Base-by-base conservation (phyloP, 2,888 invertebrate species). In the Macrosiphum euphorbiae region DNA sequence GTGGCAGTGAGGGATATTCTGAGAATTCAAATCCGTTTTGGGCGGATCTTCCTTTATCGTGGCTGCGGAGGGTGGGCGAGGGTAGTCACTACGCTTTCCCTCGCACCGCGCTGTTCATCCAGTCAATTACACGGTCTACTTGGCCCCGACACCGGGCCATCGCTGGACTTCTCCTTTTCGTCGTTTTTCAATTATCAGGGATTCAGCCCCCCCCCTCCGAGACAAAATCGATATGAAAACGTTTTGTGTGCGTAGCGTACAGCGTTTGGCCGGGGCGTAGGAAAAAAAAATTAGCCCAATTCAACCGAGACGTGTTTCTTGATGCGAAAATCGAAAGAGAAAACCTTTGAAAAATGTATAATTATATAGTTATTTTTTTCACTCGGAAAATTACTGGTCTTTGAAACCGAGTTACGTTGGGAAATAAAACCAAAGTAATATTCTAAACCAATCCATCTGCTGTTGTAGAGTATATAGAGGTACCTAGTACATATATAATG, bases 111-210 rank as follows among this genome's bases (percentile, higher is more conserved):
- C 44, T n/a, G 13, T 88, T 91, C 55, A 78, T 41, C 86, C 94
- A 94, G 94, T 90, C 94, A 90, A 94, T 94, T 94, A 94, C 52
- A 90, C 67, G 94, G 94, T 94, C 86, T 67, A 67, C 94, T 94
- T 90, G 90, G 89, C n/a, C 58, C 84, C 58, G 58, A 90, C 85
- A 85, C 84, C 67, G 52, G 92, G 35, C 85, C 86, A 35, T 58
- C 50, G 90, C 61, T 44, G 86, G 90, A 61, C 90, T 88, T 52
- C 26, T 67, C 10, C 44, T 88, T 78, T 88, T 67, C 88, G 88
- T 88, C 92, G 92, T 88, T 92, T 94, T 94, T 94, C 94, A 94
- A 94, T 94, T 90, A 94, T 90, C 55, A 55, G 78, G 35, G 35
- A 78, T 78, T 50, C 91, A 10, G n/a, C 58, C 84, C 55, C 84